Conservation (phyloP, 2,113 vertebrate genomes). For the Myiagra hebetior region DNA sequence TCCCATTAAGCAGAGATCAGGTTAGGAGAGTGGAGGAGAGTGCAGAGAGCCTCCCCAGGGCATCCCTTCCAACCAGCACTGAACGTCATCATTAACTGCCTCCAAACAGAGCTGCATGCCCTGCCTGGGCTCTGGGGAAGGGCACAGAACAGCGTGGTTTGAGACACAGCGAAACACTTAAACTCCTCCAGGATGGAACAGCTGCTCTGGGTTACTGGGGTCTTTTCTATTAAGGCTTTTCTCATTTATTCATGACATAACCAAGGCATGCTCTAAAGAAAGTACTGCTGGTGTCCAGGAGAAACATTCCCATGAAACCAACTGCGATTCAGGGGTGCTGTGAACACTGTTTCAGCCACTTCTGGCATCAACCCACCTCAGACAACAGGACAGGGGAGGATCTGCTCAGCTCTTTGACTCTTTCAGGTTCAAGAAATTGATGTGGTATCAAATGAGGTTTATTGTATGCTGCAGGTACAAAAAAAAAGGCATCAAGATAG, state of each 20-base stretch:
- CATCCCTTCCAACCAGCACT: background rate
- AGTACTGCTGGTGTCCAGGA: background rate
- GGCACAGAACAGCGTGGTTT: background rate
- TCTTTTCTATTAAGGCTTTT: background rate
- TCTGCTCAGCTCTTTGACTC: constrained; percentile 71
- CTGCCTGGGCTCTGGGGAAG: background rate
- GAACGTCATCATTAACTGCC: constrained; percentile 37
- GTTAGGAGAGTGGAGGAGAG: background rate
- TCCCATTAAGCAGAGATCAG: background rate
- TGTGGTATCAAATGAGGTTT: constrained; percentile 57
- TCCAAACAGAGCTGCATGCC: background rate
- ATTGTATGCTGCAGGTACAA: constrained; percentile 60
- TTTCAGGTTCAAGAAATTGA: constrained; percentile 65
- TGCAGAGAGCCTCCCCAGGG: constrained; percentile 23
- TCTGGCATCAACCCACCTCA: constrained; percentile 57
- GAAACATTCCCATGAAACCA: background rate
- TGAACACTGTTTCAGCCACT: background rate
- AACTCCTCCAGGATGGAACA: background rate
- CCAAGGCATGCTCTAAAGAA: background rate
- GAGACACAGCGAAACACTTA: background rate
- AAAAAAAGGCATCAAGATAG: background rate
- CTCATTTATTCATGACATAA: background rate
- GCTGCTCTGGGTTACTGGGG: background rate
- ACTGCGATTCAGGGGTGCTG: background rate
- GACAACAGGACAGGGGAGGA: constrained; percentile 69